Evolutionary conservation across 2,888 invertebrate species (phyloP), one percentile per base, ranked within the genome.

Genomic region (Rhingia rostrata): DNA sequence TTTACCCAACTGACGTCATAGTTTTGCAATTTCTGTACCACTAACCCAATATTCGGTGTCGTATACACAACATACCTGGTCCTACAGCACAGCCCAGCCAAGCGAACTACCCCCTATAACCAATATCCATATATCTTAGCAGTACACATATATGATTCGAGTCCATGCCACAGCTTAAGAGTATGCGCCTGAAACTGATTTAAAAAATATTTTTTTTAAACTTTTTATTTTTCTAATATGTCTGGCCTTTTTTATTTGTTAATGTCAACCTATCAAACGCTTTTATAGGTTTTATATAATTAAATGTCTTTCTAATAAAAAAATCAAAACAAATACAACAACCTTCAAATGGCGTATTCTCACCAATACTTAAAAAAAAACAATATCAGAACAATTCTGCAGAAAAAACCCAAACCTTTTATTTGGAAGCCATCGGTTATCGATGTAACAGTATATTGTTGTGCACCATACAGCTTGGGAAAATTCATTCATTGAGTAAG

Each of bases 1-100:
- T 88, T 88, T 88, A 88, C 88, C 88, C 86, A 87, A 86, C 78
- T 88, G 88, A 88, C 88, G 88, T 88, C 88, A 88, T 87, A 54
- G 86, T 87, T 87, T 72, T 79, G 85, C 86, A 85, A 85, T 78
- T 87, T 63, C 85, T 86, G 87, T 80, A 83, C 88, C 85, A 88
- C 87, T 88, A 86, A 88, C 88, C 87, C 77, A 87, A 63, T 85
- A 86, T 81, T 78, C 69, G 63, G 70, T 63, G 63, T 56, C 63
- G 64, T 84, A 84, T 84, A 84, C 70, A 84, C 69, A 79, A 69
- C 74, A 43, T 54, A 70, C 79, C 69, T 74, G 74, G 79, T 74
- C 53, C 70, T 9, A 22, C 22, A 70, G 54, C 64, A 74, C 49
- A 74, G 70, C 64, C 22, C 22, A 22, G 80, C 79, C 69, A 53